A percentile compares a stretch with the other conserved stretches of the same genome.
Evolutionary conservation across 2,797 vertebrate genomes (phyloP).

Genomic region (Anolis apletophallus): DNA sequence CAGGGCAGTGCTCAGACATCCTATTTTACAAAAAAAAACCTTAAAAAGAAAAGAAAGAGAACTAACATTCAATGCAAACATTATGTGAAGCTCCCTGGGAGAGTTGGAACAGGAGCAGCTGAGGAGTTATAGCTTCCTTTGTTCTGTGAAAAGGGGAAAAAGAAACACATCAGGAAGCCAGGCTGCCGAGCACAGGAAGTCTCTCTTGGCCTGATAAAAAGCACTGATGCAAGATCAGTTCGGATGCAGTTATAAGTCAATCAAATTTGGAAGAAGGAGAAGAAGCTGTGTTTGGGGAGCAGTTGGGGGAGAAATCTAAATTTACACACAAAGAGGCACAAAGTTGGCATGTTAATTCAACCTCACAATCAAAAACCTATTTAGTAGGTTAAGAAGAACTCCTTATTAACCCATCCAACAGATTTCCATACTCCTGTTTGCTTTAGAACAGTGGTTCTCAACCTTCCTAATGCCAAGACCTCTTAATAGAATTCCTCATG

Average conservation of each 20-base stretch:
- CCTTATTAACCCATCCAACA: background rate
- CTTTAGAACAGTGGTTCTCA: background rate
- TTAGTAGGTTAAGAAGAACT: background rate
- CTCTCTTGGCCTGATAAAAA: conserved; percentile 90
- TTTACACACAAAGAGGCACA: background rate
- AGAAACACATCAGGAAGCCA: conserved; percentile 98
- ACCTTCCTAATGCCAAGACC: too few relatives aligned
- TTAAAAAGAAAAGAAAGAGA: background rate
- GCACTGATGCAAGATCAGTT: conserved; percentile 82
- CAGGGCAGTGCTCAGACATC: conserved; percentile 27
- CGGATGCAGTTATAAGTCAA: conserved; percentile 87
- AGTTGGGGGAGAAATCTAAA: conserved; percentile 57
- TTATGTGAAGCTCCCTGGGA: conserved; percentile 70
- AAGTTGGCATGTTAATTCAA: background rate
- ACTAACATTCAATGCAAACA: conserved; percentile 49
- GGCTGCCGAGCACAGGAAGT: conserved; percentile 94
- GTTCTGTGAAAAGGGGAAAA: conserved; percentile 91
- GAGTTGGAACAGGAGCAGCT: conserved; percentile 69
- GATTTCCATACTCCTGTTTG: background rate
- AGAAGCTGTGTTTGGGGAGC: conserved; percentile 73
- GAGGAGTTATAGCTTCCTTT: conserved; percentile 85
- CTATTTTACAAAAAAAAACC: background rate
- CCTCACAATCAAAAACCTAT: background rate
- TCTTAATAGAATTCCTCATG: too few relatives aligned
- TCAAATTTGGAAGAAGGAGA: conserved; percentile 81